Conservation (phyloP, 2,113 vertebrate genomes). For the Psettodes erumei region DNA sequence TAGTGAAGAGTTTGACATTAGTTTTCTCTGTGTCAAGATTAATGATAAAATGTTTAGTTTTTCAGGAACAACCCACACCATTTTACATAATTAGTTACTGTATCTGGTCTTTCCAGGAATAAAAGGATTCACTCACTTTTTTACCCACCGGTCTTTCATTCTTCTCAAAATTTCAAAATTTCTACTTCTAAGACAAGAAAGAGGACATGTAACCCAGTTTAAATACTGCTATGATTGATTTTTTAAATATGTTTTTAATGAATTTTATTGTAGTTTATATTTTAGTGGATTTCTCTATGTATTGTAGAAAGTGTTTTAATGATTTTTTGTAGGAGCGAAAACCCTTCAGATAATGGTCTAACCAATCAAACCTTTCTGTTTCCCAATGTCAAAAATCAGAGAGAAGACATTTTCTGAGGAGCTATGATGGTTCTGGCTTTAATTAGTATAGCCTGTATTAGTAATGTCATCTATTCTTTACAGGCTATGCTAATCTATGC, state of each 20-base stretch:
- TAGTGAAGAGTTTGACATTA: background rate
- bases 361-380: background rate
- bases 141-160: background rate
- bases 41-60: background rate
- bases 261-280: background rate
- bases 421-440: slow-evolving; percentile 86
- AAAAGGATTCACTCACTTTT: background rate
- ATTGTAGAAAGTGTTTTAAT: background rate
- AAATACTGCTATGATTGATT: background rate
- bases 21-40: background rate
- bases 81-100: too few relatives aligned
- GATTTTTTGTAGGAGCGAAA: background rate
- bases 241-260: background rate
- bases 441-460: slow-evolving; percentile 91
- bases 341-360: background rate
- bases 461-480: slow-evolving; percentile 87
- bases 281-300: background rate
- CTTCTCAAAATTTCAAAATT: background rate
- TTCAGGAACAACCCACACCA: background rate
- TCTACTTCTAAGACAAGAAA: background rate
- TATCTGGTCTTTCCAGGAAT: background rate
- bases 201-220: background rate
- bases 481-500: slow-evolving; percentile 90
- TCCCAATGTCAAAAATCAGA: slow-evolving; percentile 4
- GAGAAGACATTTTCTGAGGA: slow-evolving; percentile 27